Base-by-base conservation (phyloP, 2,888 invertebrate genomes). In the Furcula furcula region DNA sequence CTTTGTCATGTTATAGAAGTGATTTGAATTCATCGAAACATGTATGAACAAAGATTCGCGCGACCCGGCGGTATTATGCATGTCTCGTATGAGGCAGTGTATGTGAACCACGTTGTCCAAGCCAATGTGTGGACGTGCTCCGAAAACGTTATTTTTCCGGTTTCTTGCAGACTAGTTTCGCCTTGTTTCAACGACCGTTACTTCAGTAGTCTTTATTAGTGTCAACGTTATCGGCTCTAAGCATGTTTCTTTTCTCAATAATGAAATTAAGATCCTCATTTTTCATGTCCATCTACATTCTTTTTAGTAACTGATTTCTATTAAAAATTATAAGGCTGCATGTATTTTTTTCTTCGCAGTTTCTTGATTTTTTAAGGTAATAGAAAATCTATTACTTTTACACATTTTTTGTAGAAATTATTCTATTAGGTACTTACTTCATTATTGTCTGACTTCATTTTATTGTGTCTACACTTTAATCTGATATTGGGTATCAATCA, bases 111-210 rank as follows among this genome's bases (percentile, higher is more conserved):
- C 65, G 55, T 45, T 56, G 62, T 61, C 40, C 58, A 46, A 51
- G 51, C 18, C 34, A 32, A 36, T 28, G 43, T 33, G 49, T 59
- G 61, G 64, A 78, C 81, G 83, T 83, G 84, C 62, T 59, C 63
- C 75, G 77, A 83, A 84, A 84, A 76, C 78, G 70, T 75, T 81
- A 83, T 79, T 83, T 80, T 82, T 84, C 84, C 84, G 84, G 82
- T 82, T 83, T 74, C 60, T 62, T 61, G 49, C 58, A 62, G 63
- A 76, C 75, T 73, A 64, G 77, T 79, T 79, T 70, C 56, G 62
- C 64, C 65, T 70, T 59, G 59, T 60, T 57, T 55, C 55, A 59
- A 55, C 49, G 57, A 73, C 79, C 79, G 80, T 80, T 81, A 77
- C 56, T 62, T 63, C 61, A 61, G 65, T 65, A 68, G 60, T 52